phyloP scores from a whole-genome alignment of 1,140 invertebrate species.

The Sminthurides bifidus region DNA sequence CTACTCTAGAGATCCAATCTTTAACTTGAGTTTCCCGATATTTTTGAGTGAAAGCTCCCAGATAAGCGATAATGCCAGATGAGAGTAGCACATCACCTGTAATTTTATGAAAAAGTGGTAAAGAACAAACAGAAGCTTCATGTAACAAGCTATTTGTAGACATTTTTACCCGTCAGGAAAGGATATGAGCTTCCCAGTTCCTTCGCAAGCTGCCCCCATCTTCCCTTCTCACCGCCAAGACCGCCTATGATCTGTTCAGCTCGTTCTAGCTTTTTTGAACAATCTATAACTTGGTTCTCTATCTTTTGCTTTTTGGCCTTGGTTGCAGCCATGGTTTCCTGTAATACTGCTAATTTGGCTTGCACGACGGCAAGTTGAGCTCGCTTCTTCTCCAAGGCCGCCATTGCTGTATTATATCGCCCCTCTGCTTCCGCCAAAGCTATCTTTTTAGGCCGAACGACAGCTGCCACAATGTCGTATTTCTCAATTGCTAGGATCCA shows the following conservation, averaged over 20 bases:
- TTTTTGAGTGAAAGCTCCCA: constrained; percentile 75
- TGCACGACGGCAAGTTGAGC: constrained; percentile 58
- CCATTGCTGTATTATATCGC: constrained; percentile 53
- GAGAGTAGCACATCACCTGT: constrained; percentile 73
- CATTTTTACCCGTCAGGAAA: constrained; percentile 42
- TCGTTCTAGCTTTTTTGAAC: constrained; percentile 75
- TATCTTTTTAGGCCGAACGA: constrained; percentile 72
- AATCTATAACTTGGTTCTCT: constrained; percentile 70
- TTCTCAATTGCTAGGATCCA: constrained; percentile 89
- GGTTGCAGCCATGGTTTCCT: constrained; percentile 52
- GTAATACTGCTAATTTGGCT: constrained; percentile 49
- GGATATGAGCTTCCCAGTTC: constrained; percentile 53
- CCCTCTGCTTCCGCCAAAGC: constrained; percentile 64
- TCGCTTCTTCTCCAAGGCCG: constrained; percentile 53
- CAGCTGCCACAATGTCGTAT: constrained; percentile 81
- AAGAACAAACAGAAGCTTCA: constrained; percentile 41
- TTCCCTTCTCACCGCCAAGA: constrained; percentile 64
- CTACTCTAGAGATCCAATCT: constrained; percentile 58
- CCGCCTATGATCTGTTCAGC: constrained; percentile 86
- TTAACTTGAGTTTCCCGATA: constrained; percentile 57
- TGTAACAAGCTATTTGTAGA: constrained; percentile 28
- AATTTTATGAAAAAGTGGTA: constrained; percentile 31
- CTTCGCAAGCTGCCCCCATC: constrained; percentile 69
- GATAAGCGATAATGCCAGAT: constrained; percentile 76
- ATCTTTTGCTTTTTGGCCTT: constrained; percentile 43